Percentiles rank a stretch among this genome's conserved stretches.
Evolutionary conservation across 2,888 invertebrate genomes (phyloP).

Genomic region (Antheraea assamensis): DNA sequence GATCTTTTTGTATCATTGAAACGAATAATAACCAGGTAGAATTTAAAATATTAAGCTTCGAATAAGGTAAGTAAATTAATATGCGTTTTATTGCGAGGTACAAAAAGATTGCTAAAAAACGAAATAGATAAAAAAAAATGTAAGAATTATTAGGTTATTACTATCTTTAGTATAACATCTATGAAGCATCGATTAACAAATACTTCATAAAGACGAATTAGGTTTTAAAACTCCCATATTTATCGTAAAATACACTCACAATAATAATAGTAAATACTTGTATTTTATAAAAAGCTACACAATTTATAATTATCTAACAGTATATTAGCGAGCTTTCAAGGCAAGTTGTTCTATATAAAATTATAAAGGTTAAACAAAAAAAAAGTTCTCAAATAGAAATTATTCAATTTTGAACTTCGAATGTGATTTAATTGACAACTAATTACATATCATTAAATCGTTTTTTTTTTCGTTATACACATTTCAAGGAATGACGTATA

Average conservation of each 20-base stretch:
- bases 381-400: no score
- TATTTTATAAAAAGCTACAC: slow-evolving; percentile 19
- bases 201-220: neutral
- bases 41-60: no score
- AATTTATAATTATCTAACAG: neutral
- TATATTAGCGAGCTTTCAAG: neutral
- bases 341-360: neutral
- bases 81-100: no score
- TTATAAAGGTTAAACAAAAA: neutral
- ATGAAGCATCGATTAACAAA: neutral
- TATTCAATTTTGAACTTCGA: no score
- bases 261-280: slow-evolving; percentile 14
- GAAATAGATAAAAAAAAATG: neutral
- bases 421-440: no score
- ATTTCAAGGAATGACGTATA: neutral
- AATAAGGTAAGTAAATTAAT: no score
- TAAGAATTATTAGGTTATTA: neutral
- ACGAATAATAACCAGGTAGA: no score
- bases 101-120: neutral
- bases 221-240: neutral
- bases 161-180: neutral
- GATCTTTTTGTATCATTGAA: no score
- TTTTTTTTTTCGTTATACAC: neutral
- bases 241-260: neutral
- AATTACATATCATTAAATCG: neutral